Evolutionary conservation across 2,113 vertebrate species (phyloP).

Genomic region (Pogona vitticeps): DNA sequence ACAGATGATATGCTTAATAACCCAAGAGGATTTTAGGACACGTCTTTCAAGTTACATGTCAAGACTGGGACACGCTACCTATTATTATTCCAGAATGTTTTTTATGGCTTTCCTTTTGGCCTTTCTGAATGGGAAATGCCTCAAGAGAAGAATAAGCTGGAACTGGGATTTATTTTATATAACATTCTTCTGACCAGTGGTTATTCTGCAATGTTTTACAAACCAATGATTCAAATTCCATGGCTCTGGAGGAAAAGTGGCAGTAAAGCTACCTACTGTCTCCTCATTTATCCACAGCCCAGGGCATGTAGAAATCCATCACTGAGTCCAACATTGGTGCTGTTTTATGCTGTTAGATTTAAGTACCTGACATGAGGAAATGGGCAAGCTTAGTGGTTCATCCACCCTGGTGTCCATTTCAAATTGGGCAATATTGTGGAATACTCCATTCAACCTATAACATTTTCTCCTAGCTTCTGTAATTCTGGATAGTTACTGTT

Average conservation of each 20-base stretch:
- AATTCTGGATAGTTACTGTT: background rate
- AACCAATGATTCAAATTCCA: background rate
- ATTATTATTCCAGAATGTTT: constrained; percentile 9
- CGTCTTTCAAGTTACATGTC: constrained; percentile 48
- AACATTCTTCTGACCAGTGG: constrained; percentile 8
- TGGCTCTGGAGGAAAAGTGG: background rate
- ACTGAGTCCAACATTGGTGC: background rate
- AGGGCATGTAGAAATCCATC: background rate
- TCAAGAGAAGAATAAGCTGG: constrained; percentile 29
- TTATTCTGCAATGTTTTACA: constrained; percentile 40
- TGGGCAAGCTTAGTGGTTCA: background rate
- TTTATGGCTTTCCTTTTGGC: constrained; percentile 48
- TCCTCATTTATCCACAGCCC: background rate
- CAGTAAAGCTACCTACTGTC: constrained; percentile 27
- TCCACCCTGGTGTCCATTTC: background rate
- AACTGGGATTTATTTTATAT: constrained; percentile 46
- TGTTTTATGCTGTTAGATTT: background rate
- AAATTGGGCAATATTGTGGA: background rate
- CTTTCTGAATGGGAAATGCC: constrained; percentile 6
- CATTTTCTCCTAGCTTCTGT: background rate
- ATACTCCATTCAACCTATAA: background rate
- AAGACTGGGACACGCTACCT: constrained; percentile 15
- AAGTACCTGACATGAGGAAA: background rate
- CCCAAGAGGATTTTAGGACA: constrained; percentile 48
- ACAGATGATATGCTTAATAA: constrained; percentile 56